phyloP scores from a whole-genome alignment of 2,888 invertebrate genomes.

The Dermolepida albohirtum region DNA sequence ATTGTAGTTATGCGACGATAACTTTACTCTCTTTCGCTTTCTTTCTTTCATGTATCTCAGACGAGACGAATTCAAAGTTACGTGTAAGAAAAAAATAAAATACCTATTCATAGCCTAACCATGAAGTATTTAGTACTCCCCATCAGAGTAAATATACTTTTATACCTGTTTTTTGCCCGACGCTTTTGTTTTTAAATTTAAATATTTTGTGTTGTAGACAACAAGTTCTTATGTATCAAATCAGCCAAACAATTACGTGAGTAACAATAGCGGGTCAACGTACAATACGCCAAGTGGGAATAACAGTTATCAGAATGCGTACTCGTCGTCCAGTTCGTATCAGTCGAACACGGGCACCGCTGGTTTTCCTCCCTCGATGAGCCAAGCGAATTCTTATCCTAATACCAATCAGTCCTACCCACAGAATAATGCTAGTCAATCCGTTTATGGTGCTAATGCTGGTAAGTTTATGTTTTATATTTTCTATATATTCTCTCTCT shows the following conservation, averaged over 20 bases:
- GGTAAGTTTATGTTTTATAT: constrained; percentile 52
- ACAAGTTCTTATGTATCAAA: constrained; percentile 63
- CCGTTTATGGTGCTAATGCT: constrained; percentile 63
- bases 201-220: constrained; percentile 59
- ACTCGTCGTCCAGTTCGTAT: constrained; percentile 59
- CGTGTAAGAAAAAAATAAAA: no score
- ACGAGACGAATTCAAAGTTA: no score
- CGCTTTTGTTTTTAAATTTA: not conserved
- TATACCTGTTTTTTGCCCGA: no score
- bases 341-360: constrained; percentile 54
- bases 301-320: constrained; percentile 61
- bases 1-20: no score
- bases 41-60: no score
- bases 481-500: no score
- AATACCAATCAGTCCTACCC: constrained; percentile 59
- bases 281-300: constrained; percentile 57
- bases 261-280: constrained; percentile 57
- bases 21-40: no score
- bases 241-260: constrained; percentile 59
- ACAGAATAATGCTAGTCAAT: constrained; percentile 62
- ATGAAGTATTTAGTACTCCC: no score
- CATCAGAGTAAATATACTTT: no score
- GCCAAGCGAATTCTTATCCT: constrained; percentile 60
- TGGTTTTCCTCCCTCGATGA: constrained; percentile 60
- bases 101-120: no score